Base-by-base conservation (phyloP, 2,113 vertebrate species). In the Corynorhinus townsendii region DNA sequence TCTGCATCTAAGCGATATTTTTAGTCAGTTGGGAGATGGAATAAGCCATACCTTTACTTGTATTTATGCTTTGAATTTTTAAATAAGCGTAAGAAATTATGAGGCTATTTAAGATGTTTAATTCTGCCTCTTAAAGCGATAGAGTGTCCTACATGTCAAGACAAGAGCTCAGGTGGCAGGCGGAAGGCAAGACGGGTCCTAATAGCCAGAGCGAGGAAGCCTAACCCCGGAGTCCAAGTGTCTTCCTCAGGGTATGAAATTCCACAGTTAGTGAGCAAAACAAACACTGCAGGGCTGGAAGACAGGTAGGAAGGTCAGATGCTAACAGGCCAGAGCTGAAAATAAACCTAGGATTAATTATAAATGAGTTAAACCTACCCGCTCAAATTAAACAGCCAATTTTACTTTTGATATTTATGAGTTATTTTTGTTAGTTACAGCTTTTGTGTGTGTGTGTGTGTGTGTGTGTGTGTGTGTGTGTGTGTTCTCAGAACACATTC, bases 321-420 rank as follows among this genome's bases (percentile, higher is more conserved):
- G 49, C 90, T 92, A 91, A 77, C 40, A 82, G 54, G 12, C 59
- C 87, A 82, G 81, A 72, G 85, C 88, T 76, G 82, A 96, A 96
- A 86, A 91, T 95, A 95, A 90, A 92, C 84, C 86, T 26, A 62
- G n/a, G 90, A 91, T 97, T 87, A 87, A 96, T 94, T 93, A 92
- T 77, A 87, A 96, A 94, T 97, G 71, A 95, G 85, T 97, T 71
- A 92, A 94, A 82, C 59, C 66, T 47, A 93, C 92, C 81, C 90
- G 72, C 76, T 92, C 95, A 84, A 93, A 94, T 93, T 80, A 96
- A 91, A 96, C n/a, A 96, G 72, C 64, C 81, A 56, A 80, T 92
- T 93, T 93, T 93, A 47, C 90, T 64, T 68, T 71, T 89, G 62
- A 90, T 82, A 90, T 82, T 96, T 93, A 45, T 2, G 11, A 80